Evolutionary conservation across 2,797 vertebrate species (phyloP).

Genomic region (Orientallactaga sibirica): DNA sequence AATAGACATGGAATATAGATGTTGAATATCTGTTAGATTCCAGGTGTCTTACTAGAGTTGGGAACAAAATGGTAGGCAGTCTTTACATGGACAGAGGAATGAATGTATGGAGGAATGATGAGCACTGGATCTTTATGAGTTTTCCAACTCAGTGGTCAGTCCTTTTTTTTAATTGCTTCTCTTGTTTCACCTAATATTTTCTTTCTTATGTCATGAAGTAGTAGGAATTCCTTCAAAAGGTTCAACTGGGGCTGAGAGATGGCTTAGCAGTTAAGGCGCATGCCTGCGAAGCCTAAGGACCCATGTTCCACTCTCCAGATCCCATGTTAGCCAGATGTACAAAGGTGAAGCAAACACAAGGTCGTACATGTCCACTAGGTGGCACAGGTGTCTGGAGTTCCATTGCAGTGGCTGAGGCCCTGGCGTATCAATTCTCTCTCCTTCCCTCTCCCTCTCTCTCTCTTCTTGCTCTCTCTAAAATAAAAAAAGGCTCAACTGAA

Average conservation of each 20-base stretch:
- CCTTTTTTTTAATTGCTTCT: conserved; percentile 24
- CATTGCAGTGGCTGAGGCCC: no score
- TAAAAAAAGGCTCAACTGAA: not conserved
- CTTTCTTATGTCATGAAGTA: not conserved
- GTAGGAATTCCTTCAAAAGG: conserved; percentile 38
- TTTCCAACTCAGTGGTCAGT: not conserved
- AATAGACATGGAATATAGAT: not conserved
- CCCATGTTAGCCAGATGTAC: no score
- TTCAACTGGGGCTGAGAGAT: not conserved
- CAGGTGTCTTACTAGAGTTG: not conserved
- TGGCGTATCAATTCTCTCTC: no score
- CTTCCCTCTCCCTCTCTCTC: no score
- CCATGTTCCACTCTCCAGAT: no score
- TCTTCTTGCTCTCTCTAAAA: no score
- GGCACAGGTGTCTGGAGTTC: no score
- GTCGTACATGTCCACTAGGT: no score
- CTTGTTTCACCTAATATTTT: conserved; percentile 34
- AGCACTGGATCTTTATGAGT: not conserved
- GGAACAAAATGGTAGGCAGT: not conserved
- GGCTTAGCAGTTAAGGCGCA: no score
- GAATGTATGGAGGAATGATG: not conserved
- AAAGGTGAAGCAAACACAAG: no score
- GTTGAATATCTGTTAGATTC: not conserved
- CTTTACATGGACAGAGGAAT: not conserved
- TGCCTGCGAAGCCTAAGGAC: no score